These are phyloP conservation scores for Andrena cerasifolii DNA, from an alignment of 1,140 invertebrate genomes.

Conservation along the genomic window DNA sequence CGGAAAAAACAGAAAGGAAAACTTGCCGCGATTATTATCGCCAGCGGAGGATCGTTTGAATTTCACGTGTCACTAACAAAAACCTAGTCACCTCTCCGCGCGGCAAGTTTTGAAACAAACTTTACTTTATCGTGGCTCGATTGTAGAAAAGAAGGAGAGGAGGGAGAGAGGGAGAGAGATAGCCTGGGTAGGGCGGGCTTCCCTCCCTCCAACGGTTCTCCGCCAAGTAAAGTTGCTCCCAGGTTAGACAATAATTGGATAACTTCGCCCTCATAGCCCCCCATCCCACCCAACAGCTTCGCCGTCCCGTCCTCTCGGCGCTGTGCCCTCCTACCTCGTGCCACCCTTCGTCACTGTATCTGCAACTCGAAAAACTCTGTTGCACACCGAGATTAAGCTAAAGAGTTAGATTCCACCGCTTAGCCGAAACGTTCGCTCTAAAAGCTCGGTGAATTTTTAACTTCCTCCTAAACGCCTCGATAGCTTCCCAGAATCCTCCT, in stretches of 20 bases:
- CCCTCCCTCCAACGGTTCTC: conserved; percentile 64
- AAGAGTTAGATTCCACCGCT: conserved; percentile 73
- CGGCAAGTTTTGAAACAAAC: conserved; percentile 79
- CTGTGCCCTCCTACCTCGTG: conserved; percentile 42
- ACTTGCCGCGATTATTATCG: conserved; percentile 52
- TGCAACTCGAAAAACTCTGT: conserved; percentile 75
- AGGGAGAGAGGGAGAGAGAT: conserved; percentile 57
- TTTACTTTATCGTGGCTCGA: conserved; percentile 80
- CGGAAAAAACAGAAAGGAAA: conserved; percentile 40
- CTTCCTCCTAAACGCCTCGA: conserved; percentile 15
- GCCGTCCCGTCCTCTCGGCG: conserved; percentile 42
- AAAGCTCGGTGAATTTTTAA: conserved; percentile 48
- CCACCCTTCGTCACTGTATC: conserved; percentile 34
- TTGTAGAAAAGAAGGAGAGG: conserved; percentile 63
- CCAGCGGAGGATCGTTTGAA: conserved; percentile 71
- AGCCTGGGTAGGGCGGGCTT: conserved; percentile 68
- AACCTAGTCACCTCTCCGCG: conserved; percentile 62
- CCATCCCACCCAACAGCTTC: conserved; percentile 60
- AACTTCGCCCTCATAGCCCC: conserved; percentile 78
- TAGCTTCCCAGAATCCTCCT: not conserved
- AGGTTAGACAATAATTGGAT: conserved; percentile 83
- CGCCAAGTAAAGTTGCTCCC: conserved; percentile 80
- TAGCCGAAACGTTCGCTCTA: conserved; percentile 54
- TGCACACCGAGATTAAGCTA: conserved; percentile 76
- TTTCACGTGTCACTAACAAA: conserved; percentile 76